Evolutionary conservation across 2,888 invertebrate species (phyloP).

Genomic region (Chloroclystis v-ata): DNA sequence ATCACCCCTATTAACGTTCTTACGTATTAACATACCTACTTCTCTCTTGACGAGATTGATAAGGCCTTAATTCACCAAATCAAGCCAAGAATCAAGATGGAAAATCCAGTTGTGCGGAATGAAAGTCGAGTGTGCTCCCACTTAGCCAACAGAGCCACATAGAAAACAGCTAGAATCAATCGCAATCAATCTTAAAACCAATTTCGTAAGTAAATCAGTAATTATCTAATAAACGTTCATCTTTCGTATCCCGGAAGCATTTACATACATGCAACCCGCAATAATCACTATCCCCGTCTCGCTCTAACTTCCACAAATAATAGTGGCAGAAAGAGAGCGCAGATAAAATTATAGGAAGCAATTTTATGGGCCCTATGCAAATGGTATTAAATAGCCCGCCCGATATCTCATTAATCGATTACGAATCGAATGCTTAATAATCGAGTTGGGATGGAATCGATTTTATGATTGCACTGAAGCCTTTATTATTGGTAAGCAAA

Average conservation of each 20-base stretch:
- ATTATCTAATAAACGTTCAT: constrained; percentile 15
- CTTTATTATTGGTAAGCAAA: constrained; percentile 4
- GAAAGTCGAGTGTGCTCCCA: too few species aligned
- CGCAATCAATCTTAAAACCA: neutral
- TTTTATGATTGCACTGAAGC: constrained; percentile 19
- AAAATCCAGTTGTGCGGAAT: too few species aligned
- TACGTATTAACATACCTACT: too few species aligned
- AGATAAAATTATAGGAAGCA: constrained; percentile 12
- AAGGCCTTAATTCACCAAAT: too few species aligned
- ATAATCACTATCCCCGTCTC: constrained; percentile 6
- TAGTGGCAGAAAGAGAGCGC: neutral
- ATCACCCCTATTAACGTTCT: too few species aligned
- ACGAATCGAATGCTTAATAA: constrained; percentile 30
- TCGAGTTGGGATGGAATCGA: constrained; percentile 26
- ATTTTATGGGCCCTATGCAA: constrained; percentile 26
- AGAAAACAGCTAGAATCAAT: neutral
- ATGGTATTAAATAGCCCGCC: constrained; percentile 27
- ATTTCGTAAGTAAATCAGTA: constrained; percentile 9
- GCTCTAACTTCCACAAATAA: neutral
- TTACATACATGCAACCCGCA: constrained; percentile 5
- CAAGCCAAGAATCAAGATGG: too few species aligned
- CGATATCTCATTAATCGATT: constrained; percentile 30
- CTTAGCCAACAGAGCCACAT: too few species aligned
- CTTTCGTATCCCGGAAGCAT: constrained; percentile 15
- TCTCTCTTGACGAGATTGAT: too few species aligned